Evolutionary conservation across 1,140 invertebrate genomes (phyloP).

Genomic region (Gonioctena quinquepunctata): DNA sequence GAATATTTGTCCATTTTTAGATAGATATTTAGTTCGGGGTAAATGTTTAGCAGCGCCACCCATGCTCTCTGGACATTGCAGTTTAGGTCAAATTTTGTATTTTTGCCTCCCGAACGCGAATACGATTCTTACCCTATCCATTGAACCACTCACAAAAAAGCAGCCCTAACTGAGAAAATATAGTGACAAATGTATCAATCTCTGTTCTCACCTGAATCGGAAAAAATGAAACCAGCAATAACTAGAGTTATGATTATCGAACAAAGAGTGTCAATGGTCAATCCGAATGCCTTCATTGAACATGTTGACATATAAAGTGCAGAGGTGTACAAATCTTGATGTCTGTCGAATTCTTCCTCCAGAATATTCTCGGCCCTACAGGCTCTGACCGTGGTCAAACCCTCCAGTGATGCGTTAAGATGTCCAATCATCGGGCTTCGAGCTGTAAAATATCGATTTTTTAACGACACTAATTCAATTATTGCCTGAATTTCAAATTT

Average conservation of each 20-base stretch:
- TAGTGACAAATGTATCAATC: too few relatives aligned
- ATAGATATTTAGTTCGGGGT: too few relatives aligned
- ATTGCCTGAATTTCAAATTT: too few relatives aligned
- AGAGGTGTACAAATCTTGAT: constrained; percentile 73
- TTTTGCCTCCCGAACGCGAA: too few relatives aligned
- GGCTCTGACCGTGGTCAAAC: constrained; percentile 84
- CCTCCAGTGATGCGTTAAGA: constrained; percentile 68
- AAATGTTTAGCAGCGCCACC: too few relatives aligned
- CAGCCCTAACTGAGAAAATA: too few relatives aligned
- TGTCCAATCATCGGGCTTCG: constrained; percentile 71
- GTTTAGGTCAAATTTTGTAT: too few relatives aligned
- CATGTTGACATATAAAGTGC: constrained; percentile 67
- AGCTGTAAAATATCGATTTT: constrained; percentile 25
- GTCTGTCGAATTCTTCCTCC: constrained; percentile 77
- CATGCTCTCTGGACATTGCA: too few relatives aligned
- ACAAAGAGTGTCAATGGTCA: constrained; percentile 77
- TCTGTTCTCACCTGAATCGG: not conserved
- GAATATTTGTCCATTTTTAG: too few relatives aligned
- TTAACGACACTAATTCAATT: too few relatives aligned
- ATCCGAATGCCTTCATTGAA: constrained; percentile 68
- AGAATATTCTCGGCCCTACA: constrained; percentile 77
- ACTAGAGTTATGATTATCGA: constrained; percentile 55
- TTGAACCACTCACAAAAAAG: too few relatives aligned
- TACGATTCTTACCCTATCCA: too few relatives aligned
- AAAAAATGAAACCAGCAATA: not conserved